Base-by-base conservation (phyloP, 2,888 invertebrate genomes). In the Latrodectus elegans region DNA sequence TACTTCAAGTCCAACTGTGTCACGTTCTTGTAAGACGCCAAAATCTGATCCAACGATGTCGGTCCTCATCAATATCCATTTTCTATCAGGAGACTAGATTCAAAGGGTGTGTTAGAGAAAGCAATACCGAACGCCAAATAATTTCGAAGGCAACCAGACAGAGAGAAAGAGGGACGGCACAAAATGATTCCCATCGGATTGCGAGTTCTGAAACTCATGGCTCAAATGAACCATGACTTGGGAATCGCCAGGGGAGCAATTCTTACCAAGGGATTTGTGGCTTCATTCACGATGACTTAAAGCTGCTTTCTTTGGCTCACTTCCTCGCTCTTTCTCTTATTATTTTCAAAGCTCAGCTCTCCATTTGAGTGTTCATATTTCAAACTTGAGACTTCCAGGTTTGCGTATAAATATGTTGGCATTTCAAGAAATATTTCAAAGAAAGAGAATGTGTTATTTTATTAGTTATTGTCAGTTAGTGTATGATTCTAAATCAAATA, bases 241-340 rank as follows among this genome's bases (percentile, higher is more conserved):
- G 77, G 53, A 77, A 77, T 51, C 67, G 68, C 68, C 77, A 64
- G 26, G 77, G 67, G 77, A 68, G 65, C 49, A 67, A 64, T 67
- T 77, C 67, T 67, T 77, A 77, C 67, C 77, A n/a, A 51, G 49
- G 79, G 79, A 71, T 60, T 71, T 71, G 70, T n/a, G 70, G 79
- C 70, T 79, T 79, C 55, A 79, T 79, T 79, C 79, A 71, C 71
- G 79, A 77, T 77, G 68, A 67, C 77, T 77, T 60, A 67, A 52
- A 77, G 67, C 77, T 53, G 22, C 77, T 65, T 68, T 77, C 77
- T 77, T 77, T 38, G 52, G 51, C 8, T 77, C 60, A 15, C n/a
- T 60, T 12, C n/a, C 60, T 60, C 12, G 12, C 60, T 60, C n/a
- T 60, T n/a, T 15, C 60, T 79, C 79, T 79, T 79, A 68, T 79